Evolutionary conservation across 30 jellyfish, hydroid and myxozoan species (phyloP).

Genomic region (Pseudorhiza aurosa): DNA sequence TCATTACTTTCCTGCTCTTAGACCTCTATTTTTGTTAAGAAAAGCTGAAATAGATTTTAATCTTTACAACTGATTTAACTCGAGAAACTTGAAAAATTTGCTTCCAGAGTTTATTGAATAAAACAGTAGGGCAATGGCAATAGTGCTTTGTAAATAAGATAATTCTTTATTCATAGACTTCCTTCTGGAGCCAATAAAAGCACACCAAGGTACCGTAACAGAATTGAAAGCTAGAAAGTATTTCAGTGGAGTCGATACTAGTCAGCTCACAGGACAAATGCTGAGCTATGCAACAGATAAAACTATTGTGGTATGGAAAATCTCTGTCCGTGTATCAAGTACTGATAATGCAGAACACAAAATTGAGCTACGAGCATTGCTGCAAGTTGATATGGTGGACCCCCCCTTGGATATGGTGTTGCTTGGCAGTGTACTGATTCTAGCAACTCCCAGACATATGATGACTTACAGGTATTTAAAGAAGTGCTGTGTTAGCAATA

Average conservation of each 20-base stretch:
- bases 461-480: not conserved
- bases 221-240: constrained; percentile 27
- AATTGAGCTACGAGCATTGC: not conserved
- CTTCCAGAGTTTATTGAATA: too few species aligned
- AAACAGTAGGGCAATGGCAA: too few species aligned
- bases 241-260: not conserved
- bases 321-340: not conserved
- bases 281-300: constrained; percentile 55
- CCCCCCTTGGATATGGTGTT: not conserved
- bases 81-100: too few species aligned
- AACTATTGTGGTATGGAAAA: constrained; percentile 25
- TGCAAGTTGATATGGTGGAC: constrained; percentile 32
- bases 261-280: constrained; percentile 1
- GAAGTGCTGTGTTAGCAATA: too few species aligned
- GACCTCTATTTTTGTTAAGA: not conserved
- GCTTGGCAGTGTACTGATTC: not conserved
- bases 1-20: not conserved
- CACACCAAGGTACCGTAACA: constrained; percentile 38
- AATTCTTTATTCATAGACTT: constrained; percentile 10
- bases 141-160: too few species aligned
- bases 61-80: too few species aligned
- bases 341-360: not conserved
- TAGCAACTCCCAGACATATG: not conserved
- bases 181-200: constrained; percentile 37
- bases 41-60: too few species aligned